These are phyloP conservation scores for Pseudochaenichthys georgianus DNA, from an alignment of 2,797 vertebrate genomes.

Conservation along the genomic window DNA sequence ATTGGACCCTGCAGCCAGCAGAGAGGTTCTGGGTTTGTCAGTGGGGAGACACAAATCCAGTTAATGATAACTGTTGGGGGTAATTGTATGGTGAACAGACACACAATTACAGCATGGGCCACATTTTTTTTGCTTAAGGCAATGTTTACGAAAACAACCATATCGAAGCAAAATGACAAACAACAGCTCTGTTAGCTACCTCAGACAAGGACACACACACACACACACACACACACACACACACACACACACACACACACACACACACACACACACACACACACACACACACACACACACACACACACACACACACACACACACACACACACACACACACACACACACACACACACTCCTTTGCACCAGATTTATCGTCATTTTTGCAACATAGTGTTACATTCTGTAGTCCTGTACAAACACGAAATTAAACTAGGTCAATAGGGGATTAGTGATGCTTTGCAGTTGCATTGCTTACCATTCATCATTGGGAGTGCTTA, in stretches of 20 bases:
- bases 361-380: neutral
- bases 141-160: constrained; percentile 59
- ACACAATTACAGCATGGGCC: constrained; percentile 41
- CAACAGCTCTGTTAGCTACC: constrained; percentile 26
- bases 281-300: neutral
- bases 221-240: constrained; percentile 15
- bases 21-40: constrained; percentile 39
- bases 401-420: neutral
- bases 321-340: constrained; percentile 28
- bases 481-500: neutral
- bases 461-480: neutral
- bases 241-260: neutral
- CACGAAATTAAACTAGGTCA: neutral
- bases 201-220: neutral
- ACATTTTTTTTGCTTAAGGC: constrained; percentile 47
- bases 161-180: constrained; percentile 38
- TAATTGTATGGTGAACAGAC: constrained; percentile 72
- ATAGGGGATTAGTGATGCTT: neutral
- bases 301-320: constrained; percentile 23
- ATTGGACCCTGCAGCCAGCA: constrained; percentile 41
- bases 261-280: constrained; percentile 13
- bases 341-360: constrained; percentile 22
- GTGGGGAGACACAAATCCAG: constrained; percentile 62
- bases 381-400: neutral
- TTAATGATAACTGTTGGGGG: constrained; percentile 60